phyloP scores from a whole-genome alignment of 2,797 vertebrate species.

The Crotalus adamanteus region DNA sequence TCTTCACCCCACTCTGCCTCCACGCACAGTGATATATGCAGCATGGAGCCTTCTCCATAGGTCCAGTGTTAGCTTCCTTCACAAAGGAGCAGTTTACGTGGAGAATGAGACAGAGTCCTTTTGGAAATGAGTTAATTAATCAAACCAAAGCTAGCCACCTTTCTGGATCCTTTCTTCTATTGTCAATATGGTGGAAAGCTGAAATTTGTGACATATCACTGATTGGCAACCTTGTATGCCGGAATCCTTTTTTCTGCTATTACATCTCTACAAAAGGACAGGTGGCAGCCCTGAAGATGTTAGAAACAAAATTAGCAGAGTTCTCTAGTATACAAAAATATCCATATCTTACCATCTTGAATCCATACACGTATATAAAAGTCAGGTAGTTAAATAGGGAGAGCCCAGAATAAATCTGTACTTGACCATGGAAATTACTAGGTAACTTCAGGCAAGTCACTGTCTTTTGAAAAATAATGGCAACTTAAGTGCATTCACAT shows the following conservation, averaged over 20 bases:
- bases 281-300: not conserved
- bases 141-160: not conserved
- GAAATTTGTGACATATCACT: not conserved
- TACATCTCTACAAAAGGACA: not conserved
- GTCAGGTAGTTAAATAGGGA: not conserved
- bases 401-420: not conserved
- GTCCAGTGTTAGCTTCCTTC: not conserved
- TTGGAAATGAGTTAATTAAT: not conserved
- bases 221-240: not conserved
- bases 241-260: not conserved
- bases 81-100: not conserved
- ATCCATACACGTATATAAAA: not conserved
- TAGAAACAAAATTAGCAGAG: not conserved
- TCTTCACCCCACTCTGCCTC: not conserved
- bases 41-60: not conserved
- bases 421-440: not conserved
- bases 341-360: not conserved
- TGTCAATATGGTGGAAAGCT: not conserved
- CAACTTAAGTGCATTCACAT: not conserved
- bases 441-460: not conserved
- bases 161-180: not conserved
- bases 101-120: not conserved
- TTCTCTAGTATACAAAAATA: not conserved
- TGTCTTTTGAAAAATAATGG: not conserved
- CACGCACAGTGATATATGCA: not conserved